Percentiles rank a stretch among this genome's conserved stretches.
Conservation (phyloP, 1,140 invertebrate genomes). For the Drosophila baimaii region DNA sequence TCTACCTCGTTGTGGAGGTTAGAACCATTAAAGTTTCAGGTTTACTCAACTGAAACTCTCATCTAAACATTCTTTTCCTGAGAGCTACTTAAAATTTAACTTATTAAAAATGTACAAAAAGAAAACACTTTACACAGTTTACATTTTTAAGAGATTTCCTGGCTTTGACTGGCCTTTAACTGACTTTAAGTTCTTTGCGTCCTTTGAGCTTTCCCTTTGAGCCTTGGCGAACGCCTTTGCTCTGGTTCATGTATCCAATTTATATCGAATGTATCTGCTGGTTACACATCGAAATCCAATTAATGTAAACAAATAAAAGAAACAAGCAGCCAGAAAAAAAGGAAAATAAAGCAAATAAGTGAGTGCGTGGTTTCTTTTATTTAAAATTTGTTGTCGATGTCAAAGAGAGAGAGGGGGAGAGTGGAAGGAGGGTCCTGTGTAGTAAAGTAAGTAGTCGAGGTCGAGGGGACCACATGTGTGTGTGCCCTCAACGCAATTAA, state of each 20-base stretch:
- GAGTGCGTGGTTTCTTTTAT: conserved; percentile 70
- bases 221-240: conserved; percentile 10
- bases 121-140: no score
- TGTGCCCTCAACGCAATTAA: conserved; percentile 77
- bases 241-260: conserved; percentile 30
- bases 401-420: conserved; percentile 4
- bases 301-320: conserved; percentile 79
- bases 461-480: conserved; percentile 38
- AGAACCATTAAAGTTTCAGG: not conserved
- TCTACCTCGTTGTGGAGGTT: not conserved
- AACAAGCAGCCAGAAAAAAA: conserved; percentile 23
- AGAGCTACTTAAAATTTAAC: not conserved
- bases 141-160: not conserved
- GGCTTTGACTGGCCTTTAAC: not conserved
- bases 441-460: not conserved
- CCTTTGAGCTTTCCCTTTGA: conserved; percentile 21
- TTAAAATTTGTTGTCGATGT: conserved; percentile 54
- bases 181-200: conserved; percentile 20
- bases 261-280: conserved; percentile 40
- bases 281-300: conserved; percentile 73
- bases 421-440: not conserved
- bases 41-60: not conserved
- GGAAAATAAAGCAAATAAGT: conserved; percentile 42
- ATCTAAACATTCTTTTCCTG: not conserved
- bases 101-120: not conserved